Evolutionary conservation across 2,113 vertebrate genomes (phyloP).

Genomic region (Prionailurus viverrinus): DNA sequence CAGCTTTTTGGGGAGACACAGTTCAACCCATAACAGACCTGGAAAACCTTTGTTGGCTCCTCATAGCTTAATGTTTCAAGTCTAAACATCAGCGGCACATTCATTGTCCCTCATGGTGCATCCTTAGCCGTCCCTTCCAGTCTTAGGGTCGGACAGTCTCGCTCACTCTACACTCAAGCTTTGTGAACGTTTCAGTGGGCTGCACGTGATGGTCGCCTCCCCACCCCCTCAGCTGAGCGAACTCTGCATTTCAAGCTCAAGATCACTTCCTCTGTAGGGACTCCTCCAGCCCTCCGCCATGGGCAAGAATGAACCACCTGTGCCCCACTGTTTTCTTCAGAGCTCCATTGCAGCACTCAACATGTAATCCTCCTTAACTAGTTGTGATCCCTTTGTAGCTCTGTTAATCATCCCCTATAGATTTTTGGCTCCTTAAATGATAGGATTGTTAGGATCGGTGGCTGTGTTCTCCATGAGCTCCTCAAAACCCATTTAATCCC

Average conservation of each 20-base stretch:
- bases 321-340: background rate
- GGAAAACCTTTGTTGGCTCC: background rate
- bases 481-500: background rate
- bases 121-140: background rate
- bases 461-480: background rate
- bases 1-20: background rate
- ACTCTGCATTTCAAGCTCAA: background rate
- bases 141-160: rapidly evolving
- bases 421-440: too few species aligned
- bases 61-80: background rate
- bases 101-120: rapidly evolving
- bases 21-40: background rate
- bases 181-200: rapidly evolving
- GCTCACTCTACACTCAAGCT: background rate
- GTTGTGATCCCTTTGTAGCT: background rate
- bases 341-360: background rate
- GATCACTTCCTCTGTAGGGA: background rate
- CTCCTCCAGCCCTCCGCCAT: background rate
- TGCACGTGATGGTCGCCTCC: rapidly evolving
- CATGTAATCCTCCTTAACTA: rapidly evolving
- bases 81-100: too few species aligned
- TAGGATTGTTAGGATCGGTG: background rate
- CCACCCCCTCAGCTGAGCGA: rapidly evolving
- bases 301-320: background rate
- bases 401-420: background rate